A percentile compares a stretch with the other conserved stretches of the same genome.
Evolutionary conservation across 2,797 vertebrate genomes (phyloP).

Genomic region (Gadopsis bispinosus): DNA sequence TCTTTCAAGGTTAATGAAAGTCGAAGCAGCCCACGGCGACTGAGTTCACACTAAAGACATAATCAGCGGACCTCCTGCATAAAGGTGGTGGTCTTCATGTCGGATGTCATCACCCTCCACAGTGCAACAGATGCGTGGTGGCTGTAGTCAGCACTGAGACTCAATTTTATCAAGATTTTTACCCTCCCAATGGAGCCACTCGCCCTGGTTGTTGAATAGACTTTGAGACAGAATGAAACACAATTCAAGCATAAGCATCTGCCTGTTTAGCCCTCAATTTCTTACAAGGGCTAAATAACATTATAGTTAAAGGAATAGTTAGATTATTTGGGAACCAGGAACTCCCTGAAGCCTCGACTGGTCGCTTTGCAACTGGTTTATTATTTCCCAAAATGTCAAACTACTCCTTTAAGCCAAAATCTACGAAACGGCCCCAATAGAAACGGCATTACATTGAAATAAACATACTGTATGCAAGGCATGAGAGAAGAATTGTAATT

Average conservation of each 20-base stretch:
- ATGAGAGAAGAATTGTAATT: background rate
- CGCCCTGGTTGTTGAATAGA: background rate
- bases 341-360: background rate
- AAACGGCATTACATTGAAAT: background rate
- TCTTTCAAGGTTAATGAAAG: slow-evolving; percentile 74
- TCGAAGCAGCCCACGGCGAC: slow-evolving; percentile 35
- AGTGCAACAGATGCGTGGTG: slow-evolving; percentile 28
- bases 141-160: slow-evolving; percentile 22
- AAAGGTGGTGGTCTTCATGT: slow-evolving; percentile 32
- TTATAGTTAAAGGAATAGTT: background rate
- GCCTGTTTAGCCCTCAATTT: background rate
- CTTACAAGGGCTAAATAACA: background rate
- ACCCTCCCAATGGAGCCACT: slow-evolving; percentile 1
- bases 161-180: slow-evolving; percentile 18
- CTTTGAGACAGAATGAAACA: background rate
- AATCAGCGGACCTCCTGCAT: slow-evolving; percentile 35
- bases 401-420: background rate
- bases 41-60: slow-evolving; percentile 21
- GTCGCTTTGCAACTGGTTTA: background rate
- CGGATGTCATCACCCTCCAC: slow-evolving; percentile 27
- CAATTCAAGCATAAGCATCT: background rate
- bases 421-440: too few relatives aligned
- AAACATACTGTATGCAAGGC: background rate
- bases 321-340: background rate
- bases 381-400: background rate